A percentile compares a stretch with the other conserved stretches of the same genome.
phyloP scores from a whole-genome alignment of 2,113 vertebrate species.

The Ailuropoda melanoleuca region DNA sequence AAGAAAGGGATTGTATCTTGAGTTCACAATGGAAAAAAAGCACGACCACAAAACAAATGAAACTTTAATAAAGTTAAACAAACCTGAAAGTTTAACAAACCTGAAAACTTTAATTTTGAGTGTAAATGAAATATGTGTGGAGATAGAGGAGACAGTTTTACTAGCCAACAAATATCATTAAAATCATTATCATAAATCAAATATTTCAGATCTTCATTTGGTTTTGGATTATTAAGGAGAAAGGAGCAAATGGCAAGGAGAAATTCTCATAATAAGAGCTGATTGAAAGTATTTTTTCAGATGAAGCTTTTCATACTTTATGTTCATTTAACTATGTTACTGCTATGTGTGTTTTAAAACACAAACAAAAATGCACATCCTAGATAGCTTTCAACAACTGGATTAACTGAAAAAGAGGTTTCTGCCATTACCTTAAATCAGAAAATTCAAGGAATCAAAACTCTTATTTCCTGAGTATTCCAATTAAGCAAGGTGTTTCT shows the following conservation, averaged over 20 bases:
- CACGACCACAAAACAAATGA: not conserved
- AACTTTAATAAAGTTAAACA: not conserved
- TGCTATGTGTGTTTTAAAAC: slow-evolving; percentile 42
- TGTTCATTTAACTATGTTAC: slow-evolving; percentile 12
- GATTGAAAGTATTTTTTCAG: slow-evolving; percentile 39
- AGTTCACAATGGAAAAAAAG: slow-evolving; percentile 13
- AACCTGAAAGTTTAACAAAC: not conserved
- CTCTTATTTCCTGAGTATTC: slow-evolving; percentile 34
- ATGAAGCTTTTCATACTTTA: not conserved
- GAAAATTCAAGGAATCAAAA: slow-evolving; percentile 47
- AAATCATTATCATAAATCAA: not conserved
- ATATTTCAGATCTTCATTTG: slow-evolving; percentile 23
- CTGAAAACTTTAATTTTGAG: slow-evolving; percentile 26
- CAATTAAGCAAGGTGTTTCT: not conserved
- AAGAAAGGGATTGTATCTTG: slow-evolving; percentile 21
- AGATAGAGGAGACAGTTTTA: slow-evolving; percentile 13
- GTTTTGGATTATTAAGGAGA: slow-evolving; percentile 48
- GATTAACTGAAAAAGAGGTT: slow-evolving; percentile 23
- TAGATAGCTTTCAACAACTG: slow-evolving; percentile 1
- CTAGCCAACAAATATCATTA: not conserved
- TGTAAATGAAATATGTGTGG: slow-evolving; percentile 22
- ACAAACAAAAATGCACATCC: not conserved
- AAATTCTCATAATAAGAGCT: slow-evolving; percentile 8
- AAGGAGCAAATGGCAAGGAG: not conserved
- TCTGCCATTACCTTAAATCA: not conserved